Conservation (phyloP, 1,140 invertebrate genomes). For the Drosophila kurseongensis region DNA sequence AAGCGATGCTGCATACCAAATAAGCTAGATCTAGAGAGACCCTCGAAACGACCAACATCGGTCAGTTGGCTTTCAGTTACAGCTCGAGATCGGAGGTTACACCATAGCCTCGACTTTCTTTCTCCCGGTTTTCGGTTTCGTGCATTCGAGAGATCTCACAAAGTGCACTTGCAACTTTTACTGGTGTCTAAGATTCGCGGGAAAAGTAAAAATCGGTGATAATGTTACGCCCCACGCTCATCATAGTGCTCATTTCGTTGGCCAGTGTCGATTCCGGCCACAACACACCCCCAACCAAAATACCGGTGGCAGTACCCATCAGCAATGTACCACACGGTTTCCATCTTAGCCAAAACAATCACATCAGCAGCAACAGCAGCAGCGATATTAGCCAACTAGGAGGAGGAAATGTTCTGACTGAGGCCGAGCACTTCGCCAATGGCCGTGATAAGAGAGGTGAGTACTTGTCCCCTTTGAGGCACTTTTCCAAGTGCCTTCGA, state of each 20-base stretch:
- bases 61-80: slow-evolving; percentile 38
- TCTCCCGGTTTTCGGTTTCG: slow-evolving; percentile 25
- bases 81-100: slow-evolving; percentile 35
- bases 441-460: slow-evolving; percentile 73
- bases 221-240: slow-evolving; percentile 64
- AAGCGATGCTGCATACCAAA: slow-evolving; percentile 63
- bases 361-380: slow-evolving; percentile 10
- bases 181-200: slow-evolving; percentile 33
- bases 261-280: slow-evolving; percentile 75
- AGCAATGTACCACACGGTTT: slow-evolving; percentile 37
- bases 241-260: slow-evolving; percentile 59
- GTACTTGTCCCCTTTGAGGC: slow-evolving; percentile 36
- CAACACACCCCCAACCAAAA: slow-evolving; percentile 36
- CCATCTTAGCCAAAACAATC: not conserved
- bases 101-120: slow-evolving; percentile 35
- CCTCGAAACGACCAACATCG: slow-evolving; percentile 15
- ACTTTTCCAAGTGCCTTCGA: slow-evolving; percentile 35
- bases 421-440: not conserved
- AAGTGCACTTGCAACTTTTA: slow-evolving; percentile 45
- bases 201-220: slow-evolving; percentile 41
- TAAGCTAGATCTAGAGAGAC: slow-evolving; percentile 23
- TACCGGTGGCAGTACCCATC: slow-evolving; percentile 1
- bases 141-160: slow-evolving; percentile 1
- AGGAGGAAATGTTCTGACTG: slow-evolving; percentile 16
- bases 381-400: slow-evolving; percentile 16